Base-by-base conservation (phyloP, 1,140 invertebrate species). In the Gonioctena quinquepunctata region DNA sequence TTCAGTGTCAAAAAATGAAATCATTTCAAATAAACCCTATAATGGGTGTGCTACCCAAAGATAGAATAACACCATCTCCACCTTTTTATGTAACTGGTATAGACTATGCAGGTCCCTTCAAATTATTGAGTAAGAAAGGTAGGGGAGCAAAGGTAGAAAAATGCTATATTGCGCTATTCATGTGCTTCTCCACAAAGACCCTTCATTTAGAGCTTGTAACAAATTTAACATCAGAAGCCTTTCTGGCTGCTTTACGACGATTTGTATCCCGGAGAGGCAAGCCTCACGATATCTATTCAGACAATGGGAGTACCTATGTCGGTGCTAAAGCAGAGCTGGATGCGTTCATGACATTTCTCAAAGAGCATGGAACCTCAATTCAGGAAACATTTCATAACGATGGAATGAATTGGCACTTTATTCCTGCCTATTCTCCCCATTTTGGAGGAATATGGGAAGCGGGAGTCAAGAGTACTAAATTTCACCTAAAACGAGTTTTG, bases 361-460 rank as follows among this genome's bases (percentile, higher is more conserved):
- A 61, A 61, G 7, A 3, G 1, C 8, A 27, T n/a, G 1, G 6
- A 2, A 25, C 8, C 22, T 13, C 2, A 22, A n/a, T 70, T n/a
- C 22, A 5, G 48, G 21, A 22, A 2, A 2, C 5, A n/a, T 50
- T 59, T n/a, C 23, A 8, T n/a, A 49, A 66, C 5, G 19, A 61
- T 42, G 25, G 25, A 13, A 54, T 71, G 6, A 26, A 42, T 18
- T 72, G 66, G 70, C 28, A 42, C 11, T 72, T 72, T 28, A 81
- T 85, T 6, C 65, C 76, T 19, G 79, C 84, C 23, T 13, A 61
- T 4, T 79, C 82, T 16, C 80, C 81, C 5, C 79, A 84, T 75
- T 84, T 85, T 68, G 83, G 84, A 22, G 83, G 83, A 5, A 21
- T 83, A 18, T 84, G 81, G 76, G 85, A 86, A 69, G 69, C 79